Percentiles rank a stretch among this genome's conserved stretches.
These are phyloP conservation scores for Linnaemya vulpina DNA, from an alignment of 2,888 invertebrate species.

Conservation along the genomic window DNA sequence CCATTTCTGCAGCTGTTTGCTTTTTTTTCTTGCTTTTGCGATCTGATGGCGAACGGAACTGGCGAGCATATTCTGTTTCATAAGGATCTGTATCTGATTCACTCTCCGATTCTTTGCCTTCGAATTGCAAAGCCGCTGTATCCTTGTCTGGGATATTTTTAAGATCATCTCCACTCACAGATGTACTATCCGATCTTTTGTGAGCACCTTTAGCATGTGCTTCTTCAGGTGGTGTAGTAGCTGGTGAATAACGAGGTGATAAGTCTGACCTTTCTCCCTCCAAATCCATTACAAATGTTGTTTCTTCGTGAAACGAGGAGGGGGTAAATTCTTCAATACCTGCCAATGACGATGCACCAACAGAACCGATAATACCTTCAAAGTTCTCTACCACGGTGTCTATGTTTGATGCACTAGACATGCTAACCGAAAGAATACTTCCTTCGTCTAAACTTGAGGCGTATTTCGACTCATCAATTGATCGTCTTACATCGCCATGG, in stretches of 20 bases:
- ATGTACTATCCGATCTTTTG: conserved; percentile 85
- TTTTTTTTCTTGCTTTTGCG: conserved; percentile 80
- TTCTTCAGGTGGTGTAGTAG: conserved; percentile 77
- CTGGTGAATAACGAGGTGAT: conserved; percentile 76
- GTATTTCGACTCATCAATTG: conserved; percentile 83
- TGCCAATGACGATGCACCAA: conserved; percentile 81
- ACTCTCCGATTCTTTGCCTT: conserved; percentile 83
- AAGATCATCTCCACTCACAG: conserved; percentile 77
- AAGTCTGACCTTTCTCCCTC: conserved; percentile 78
- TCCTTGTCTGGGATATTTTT: conserved; percentile 78
- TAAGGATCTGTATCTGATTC: conserved; percentile 83
- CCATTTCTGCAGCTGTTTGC: conserved; percentile 81
- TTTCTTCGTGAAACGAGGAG: conserved; percentile 77
- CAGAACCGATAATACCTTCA: conserved; percentile 81
- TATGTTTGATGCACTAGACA: conserved; percentile 85
- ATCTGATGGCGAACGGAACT: conserved; percentile 81
- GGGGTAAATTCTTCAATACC: conserved; percentile 80
- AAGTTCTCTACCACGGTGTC: conserved; percentile 82
- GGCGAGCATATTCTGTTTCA: conserved; percentile 83
- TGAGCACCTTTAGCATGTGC: conserved; percentile 83
- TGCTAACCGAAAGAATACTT: conserved; percentile 85
- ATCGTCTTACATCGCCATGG: conserved; percentile 77
- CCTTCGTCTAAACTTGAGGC: conserved; percentile 86
- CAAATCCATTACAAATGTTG: conserved; percentile 75
- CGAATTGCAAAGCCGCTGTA: conserved; percentile 74